Evolutionary conservation across 1,140 invertebrate genomes (phyloP).

Genomic region (Drosophila novamexicana): DNA sequence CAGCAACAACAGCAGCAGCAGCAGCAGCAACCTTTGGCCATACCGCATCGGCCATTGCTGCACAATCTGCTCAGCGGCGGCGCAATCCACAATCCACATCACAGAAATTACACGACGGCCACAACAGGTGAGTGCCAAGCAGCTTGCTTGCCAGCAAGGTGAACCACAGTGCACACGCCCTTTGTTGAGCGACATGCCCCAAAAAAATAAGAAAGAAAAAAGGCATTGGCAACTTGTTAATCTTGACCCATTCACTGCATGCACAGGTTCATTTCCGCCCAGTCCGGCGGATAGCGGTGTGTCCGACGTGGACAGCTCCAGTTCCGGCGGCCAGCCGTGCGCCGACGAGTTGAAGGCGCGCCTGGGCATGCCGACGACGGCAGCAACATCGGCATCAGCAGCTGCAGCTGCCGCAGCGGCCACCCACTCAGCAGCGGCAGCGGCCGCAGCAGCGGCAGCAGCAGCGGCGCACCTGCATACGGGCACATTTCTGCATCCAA

Average conservation of each 20-base stretch:
- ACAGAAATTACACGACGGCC: conserved; percentile 83
- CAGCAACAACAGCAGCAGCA: conserved; percentile 52
- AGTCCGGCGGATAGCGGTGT: conserved; percentile 98
- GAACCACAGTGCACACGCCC: conserved; percentile 65
- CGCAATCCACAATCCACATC: conserved; percentile 83
- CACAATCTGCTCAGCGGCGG: conserved; percentile 83
- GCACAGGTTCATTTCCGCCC: conserved; percentile 94
- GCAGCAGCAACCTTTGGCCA: conserved; percentile 73
- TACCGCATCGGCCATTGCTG: conserved; percentile 81
- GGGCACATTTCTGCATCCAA: conserved; percentile 84
- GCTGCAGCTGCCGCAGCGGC: conserved; percentile 68
- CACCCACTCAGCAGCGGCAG: conserved; percentile 64
- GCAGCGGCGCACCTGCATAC: conserved; percentile 73
- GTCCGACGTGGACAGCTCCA: conserved; percentile 97
- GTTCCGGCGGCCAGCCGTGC: conserved; percentile 92
- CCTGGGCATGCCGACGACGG: conserved; percentile 86
- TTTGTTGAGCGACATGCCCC: conserved; percentile 12
- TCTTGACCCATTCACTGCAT: conserved; percentile 14
- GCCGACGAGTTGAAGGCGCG: conserved; percentile 94
- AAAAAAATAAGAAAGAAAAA: no score
- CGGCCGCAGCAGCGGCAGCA: conserved; percentile 65
- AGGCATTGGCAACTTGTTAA: conserved; percentile 30
- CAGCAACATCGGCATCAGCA: conserved; percentile 41
- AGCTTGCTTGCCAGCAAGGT: conserved; percentile 47
- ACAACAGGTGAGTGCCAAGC: conserved; percentile 79